A percentile compares a stretch with the other conserved stretches of the same genome.
phyloP scores from a whole-genome alignment of 2,888 invertebrate species.

The Saturnia japonica region DNA sequence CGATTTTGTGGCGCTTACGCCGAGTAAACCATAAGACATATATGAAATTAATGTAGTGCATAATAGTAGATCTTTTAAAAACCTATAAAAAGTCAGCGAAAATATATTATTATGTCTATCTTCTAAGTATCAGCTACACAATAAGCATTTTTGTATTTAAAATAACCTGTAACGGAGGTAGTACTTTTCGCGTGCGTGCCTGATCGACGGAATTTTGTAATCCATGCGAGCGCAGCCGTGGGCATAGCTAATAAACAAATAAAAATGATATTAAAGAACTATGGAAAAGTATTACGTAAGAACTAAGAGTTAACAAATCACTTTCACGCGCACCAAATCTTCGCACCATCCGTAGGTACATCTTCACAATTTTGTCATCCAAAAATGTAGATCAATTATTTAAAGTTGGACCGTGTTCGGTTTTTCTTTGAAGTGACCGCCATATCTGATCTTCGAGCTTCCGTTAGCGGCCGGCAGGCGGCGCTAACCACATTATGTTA shows the following conservation, averaged over 20 bases:
- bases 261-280: not conserved
- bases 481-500: conserved; percentile 10
- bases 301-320: not conserved
- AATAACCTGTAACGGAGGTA: too few species aligned
- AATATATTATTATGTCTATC: too few species aligned
- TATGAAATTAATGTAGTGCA: too few species aligned
- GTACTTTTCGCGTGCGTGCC: too few species aligned
- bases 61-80: too few species aligned
- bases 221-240: not conserved
- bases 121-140: too few species aligned
- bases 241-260: not conserved
- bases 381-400: conserved; percentile 10
- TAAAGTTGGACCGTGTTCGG: not conserved
- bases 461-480: conserved; percentile 10
- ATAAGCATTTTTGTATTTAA: too few species aligned
- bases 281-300: not conserved
- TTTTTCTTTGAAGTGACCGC: not conserved
- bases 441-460: conserved; percentile 5
- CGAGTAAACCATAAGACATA: too few species aligned
- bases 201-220: too few species aligned
- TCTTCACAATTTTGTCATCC: not conserved
- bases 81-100: too few species aligned
- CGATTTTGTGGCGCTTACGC: too few species aligned
- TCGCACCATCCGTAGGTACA: not conserved
- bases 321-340: not conserved